phyloP scores from a whole-genome alignment of 2,113 vertebrate species.

The Lepisosteus osseus region DNA sequence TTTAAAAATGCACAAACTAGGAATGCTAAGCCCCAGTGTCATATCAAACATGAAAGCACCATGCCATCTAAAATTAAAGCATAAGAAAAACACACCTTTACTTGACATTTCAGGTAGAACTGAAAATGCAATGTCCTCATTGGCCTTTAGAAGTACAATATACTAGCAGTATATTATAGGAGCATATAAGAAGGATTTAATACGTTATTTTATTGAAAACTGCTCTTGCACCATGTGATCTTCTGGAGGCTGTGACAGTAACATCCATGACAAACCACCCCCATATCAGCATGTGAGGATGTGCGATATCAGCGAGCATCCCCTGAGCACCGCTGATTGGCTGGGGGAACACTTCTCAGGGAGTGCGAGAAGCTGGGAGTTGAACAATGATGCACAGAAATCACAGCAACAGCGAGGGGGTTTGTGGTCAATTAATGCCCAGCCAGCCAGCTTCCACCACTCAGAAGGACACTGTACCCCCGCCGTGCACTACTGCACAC shows the following conservation, averaged over 20 bases:
- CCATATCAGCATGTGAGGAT: not conserved
- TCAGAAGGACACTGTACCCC: too few relatives aligned
- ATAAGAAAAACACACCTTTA: too few relatives aligned
- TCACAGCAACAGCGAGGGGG: not conserved
- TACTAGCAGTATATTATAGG: too few relatives aligned
- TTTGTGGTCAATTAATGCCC: not conserved
- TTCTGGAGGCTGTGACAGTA: not conserved
- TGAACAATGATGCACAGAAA: not conserved
- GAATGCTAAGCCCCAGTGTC: too few relatives aligned
- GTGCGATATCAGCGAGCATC: not conserved
- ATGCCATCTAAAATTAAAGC: too few relatives aligned
- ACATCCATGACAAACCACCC: constrained; percentile 1
- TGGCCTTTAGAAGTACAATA: too few relatives aligned
- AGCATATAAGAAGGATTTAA: too few relatives aligned
- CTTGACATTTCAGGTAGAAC: too few relatives aligned
- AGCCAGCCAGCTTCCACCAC: not conserved
- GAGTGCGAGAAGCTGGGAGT: not conserved
- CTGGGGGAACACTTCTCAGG: not conserved
- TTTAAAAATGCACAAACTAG: too few relatives aligned
- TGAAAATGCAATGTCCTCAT: too few relatives aligned
- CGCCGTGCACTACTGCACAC: too few relatives aligned
- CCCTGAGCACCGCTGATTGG: not conserved
- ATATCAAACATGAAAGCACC: too few relatives aligned
- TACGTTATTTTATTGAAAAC: not conserved
- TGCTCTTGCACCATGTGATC: not conserved